A percentile compares a stretch with the other conserved stretches of the same genome.
Evolutionary conservation across 1,140 invertebrate species (phyloP).

Genomic region (Heliothis virescens): DNA sequence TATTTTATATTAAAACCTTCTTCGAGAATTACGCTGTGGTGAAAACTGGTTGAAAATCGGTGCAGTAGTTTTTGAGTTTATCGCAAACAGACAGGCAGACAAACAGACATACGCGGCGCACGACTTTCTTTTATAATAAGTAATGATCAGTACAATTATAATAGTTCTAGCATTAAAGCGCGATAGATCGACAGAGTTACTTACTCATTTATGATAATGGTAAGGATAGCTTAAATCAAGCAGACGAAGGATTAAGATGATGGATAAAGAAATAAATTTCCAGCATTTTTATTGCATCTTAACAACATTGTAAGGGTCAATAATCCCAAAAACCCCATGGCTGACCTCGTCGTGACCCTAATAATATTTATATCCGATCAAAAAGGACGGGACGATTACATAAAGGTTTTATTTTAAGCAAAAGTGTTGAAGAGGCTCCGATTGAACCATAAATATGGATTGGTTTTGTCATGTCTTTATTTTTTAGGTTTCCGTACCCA

Average conservation of each 20-base stretch:
- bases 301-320: slow-evolving; percentile 12
- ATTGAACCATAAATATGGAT: slow-evolving; percentile 24
- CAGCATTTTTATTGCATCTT: not conserved
- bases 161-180: no score
- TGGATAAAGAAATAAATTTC: not conserved
- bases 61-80: no score
- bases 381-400: slow-evolving; percentile 1
- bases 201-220: no score
- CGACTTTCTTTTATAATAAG: no score
- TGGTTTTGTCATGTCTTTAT: not conserved
- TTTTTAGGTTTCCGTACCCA: no score
- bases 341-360: slow-evolving; percentile 2
- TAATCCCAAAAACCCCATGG: not conserved
- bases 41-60: no score
- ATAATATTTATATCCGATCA: slow-evolving; percentile 1
- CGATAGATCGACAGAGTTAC: no score
- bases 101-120: no score
- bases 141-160: no score
- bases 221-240: not conserved
- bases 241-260: not conserved
- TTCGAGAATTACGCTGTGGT: no score
- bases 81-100: no score
- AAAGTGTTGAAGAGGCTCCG: not conserved
- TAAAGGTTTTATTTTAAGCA: slow-evolving; percentile 27
- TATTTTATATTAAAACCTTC: no score